phyloP scores from a whole-genome alignment of 1,140 invertebrate species.

The Amyelois transitella region DNA sequence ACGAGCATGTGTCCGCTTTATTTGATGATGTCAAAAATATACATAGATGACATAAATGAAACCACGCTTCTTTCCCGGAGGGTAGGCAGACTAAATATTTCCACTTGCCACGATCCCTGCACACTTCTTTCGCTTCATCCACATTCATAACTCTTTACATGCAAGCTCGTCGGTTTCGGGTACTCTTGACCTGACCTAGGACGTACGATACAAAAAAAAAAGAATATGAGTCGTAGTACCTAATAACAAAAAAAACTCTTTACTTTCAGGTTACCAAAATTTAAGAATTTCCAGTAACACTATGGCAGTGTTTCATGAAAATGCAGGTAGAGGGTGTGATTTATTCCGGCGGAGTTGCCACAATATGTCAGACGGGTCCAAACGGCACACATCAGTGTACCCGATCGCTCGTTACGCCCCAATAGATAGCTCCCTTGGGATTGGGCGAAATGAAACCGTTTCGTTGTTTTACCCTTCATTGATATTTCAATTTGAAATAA shows the following conservation, averaged over 20 bases:
- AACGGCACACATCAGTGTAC: background rate
- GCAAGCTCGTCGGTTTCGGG: too few species aligned
- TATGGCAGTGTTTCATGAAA: background rate
- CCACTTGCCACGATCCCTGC: too few species aligned
- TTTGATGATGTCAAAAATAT: too few species aligned
- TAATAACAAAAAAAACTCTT: background rate
- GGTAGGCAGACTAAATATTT: too few species aligned
- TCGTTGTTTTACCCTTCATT: background rate
- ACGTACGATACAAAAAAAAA: background rate
- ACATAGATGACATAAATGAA: too few species aligned
- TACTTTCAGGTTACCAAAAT: background rate
- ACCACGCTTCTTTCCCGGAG: too few species aligned
- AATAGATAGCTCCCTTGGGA: background rate
- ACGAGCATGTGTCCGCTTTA: too few species aligned
- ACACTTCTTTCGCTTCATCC: too few species aligned
- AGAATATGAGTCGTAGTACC: background rate
- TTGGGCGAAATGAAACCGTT: background rate
- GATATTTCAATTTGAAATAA: background rate
- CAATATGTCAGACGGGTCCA: slow-evolving; percentile 10
- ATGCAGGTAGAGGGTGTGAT: slow-evolving; percentile 12
- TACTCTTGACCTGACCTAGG: too few species aligned
- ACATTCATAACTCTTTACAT: too few species aligned
- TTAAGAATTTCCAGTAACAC: background rate
- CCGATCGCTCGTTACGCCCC: background rate
- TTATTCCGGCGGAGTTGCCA: slow-evolving; percentile 15